Evolutionary conservation across 2,113 vertebrate genomes (phyloP).

Genomic region (Sialia sialis): DNA sequence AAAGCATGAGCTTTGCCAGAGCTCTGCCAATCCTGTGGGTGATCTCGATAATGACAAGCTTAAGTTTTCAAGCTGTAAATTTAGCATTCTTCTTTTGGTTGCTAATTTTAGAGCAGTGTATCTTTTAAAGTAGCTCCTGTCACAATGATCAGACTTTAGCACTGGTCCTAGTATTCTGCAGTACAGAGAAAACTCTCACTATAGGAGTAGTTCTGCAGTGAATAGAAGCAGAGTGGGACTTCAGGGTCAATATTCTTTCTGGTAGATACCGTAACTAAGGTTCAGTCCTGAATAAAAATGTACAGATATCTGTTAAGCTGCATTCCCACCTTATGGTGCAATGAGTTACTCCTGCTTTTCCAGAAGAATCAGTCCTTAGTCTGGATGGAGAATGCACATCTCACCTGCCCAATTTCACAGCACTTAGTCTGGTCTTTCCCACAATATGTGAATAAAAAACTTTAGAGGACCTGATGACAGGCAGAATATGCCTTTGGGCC

Average conservation of each 20-base stretch:
- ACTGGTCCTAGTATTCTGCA: background rate
- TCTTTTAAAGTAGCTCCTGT: background rate
- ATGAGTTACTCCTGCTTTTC: background rate
- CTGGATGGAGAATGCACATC: background rate
- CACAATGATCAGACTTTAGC: background rate
- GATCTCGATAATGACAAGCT: background rate
- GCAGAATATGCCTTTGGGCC: background rate
- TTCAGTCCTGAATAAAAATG: background rate
- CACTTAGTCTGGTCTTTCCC: fast-evolving
- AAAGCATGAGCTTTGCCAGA: background rate
- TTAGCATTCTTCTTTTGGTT: background rate
- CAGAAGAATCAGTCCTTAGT: background rate
- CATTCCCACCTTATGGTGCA: background rate
- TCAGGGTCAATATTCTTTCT: background rate
- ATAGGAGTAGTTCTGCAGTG: background rate
- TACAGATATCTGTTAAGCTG: background rate
- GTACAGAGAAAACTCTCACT: background rate
- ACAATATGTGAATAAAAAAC: background rate
- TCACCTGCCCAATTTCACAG: background rate
- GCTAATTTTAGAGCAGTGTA: background rate
- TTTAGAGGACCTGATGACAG: background rate
- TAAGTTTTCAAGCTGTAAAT: background rate
- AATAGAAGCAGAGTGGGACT: background rate
- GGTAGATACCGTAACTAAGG: background rate
- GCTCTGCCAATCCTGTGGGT: background rate